Percentiles rank a stretch among this genome's conserved stretches.
Evolutionary conservation across 1,140 invertebrate species (phyloP).

Genomic region (Leptinotarsa texana): DNA sequence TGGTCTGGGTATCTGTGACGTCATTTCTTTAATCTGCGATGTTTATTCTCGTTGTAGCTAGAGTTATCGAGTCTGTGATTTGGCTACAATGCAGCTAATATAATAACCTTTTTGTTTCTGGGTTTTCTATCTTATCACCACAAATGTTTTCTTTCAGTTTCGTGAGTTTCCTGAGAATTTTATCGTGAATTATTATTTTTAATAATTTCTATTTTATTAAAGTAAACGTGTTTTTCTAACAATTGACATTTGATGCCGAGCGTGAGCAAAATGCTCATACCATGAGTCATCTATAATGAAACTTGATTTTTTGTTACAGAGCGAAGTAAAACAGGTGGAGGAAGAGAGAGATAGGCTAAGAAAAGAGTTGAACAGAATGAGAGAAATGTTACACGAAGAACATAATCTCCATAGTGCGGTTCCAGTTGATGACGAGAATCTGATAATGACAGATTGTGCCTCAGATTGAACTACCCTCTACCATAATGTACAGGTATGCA

Average conservation of each 20-base stretch:
- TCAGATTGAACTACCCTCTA: constrained; percentile 36
- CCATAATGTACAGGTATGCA: constrained; percentile 47
- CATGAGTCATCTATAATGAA: not conserved
- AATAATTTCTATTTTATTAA: too few species aligned
- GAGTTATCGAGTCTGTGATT: too few species aligned
- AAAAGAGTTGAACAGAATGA: constrained; percentile 69
- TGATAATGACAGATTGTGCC: constrained; percentile 11
- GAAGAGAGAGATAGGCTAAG: constrained; percentile 75
- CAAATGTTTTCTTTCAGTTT: too few species aligned
- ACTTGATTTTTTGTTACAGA: constrained; percentile 57
- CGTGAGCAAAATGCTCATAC: not conserved
- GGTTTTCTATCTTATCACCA: too few species aligned
- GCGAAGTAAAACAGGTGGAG: constrained; percentile 72
- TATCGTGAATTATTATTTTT: too few species aligned
- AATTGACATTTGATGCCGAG: not conserved
- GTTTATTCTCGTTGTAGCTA: too few species aligned
- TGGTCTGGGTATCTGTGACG: too few species aligned
- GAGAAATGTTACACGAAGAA: constrained; percentile 73
- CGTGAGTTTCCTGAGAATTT: too few species aligned
- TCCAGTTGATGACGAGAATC: constrained; percentile 30
- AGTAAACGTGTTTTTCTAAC: too few species aligned
- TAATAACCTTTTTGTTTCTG: too few species aligned
- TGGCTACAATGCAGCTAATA: too few species aligned
- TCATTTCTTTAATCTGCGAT: too few species aligned
- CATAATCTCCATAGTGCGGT: constrained; percentile 44